A percentile compares a stretch with the other conserved stretches of the same genome.
phyloP scores from a whole-genome alignment of 1,140 invertebrate species.

The Trissolcus basalis region DNA sequence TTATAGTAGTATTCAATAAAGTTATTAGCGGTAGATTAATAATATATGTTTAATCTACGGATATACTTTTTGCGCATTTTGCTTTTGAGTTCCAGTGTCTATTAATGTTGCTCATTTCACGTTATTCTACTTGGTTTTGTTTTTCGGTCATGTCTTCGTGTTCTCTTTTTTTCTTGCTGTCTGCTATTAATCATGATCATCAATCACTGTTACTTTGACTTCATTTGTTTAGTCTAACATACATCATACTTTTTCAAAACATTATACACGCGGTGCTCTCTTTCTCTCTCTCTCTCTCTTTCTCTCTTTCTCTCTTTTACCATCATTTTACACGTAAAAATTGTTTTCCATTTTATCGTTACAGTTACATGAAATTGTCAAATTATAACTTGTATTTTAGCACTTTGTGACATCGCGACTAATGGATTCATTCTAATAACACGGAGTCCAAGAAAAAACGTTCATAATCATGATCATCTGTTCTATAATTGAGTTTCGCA shows the following conservation, averaged over 20 bases:
- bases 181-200: slow-evolving; percentile 3
- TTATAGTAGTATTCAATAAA: slow-evolving; percentile 69
- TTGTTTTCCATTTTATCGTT: slow-evolving; percentile 35
- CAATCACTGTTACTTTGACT: slow-evolving; percentile 23
- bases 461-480: not conserved
- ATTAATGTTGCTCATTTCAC: slow-evolving; percentile 58
- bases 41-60: slow-evolving; percentile 61
- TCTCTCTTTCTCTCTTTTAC: too few species aligned
- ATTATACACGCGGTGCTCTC: slow-evolving; percentile 31
- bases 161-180: slow-evolving; percentile 31
- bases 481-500: slow-evolving; percentile 15
- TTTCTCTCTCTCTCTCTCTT: too few species aligned
- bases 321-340: slow-evolving; percentile 36
- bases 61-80: slow-evolving; percentile 54
- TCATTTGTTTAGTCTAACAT: slow-evolving; percentile 57
- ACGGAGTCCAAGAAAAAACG: slow-evolving; percentile 7
- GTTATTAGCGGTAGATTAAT: slow-evolving; percentile 69
- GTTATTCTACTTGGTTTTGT: slow-evolving; percentile 27
- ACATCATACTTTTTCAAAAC: slow-evolving; percentile 39
- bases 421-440: slow-evolving; percentile 31
- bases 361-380: slow-evolving; percentile 44
- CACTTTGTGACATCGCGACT: slow-evolving; percentile 51
- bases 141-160: slow-evolving; percentile 44
- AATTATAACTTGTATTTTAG: slow-evolving; percentile 38
- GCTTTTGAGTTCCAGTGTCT: slow-evolving; percentile 68